phyloP scores from a whole-genome alignment of 1,140 invertebrate genomes.

The Neotoxoptera formosana region DNA sequence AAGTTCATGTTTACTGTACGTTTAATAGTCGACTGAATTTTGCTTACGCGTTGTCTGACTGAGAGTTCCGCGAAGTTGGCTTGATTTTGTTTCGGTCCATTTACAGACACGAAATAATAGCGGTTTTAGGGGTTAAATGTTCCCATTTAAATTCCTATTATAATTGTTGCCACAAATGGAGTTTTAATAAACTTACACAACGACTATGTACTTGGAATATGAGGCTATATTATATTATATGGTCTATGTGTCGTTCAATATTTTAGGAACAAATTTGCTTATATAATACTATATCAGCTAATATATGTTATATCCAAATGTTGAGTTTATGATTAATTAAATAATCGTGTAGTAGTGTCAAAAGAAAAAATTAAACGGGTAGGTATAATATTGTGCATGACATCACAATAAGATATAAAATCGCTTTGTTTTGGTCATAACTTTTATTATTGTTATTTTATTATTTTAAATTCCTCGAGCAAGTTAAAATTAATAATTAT shows the following conservation, averaged over 20 bases:
- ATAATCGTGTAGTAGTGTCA: neutral
- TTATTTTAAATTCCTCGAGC: slow-evolving; percentile 45
- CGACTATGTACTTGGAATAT: neutral
- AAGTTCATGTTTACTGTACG: neutral
- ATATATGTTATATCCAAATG: neutral
- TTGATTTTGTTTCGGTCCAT: slow-evolving; percentile 36
- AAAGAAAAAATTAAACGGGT: slow-evolving; percentile 26
- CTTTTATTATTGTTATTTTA: slow-evolving; percentile 52
- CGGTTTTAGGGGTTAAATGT: slow-evolving; percentile 27
- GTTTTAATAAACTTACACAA: slow-evolving; percentile 4
- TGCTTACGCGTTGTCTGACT: neutral
- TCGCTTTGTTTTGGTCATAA: slow-evolving; percentile 48
- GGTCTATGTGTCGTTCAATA: neutral
- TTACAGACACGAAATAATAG: slow-evolving; percentile 17
- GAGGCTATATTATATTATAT: neutral
- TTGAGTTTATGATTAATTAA: slow-evolving; percentile 34
- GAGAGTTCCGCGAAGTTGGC: neutral
- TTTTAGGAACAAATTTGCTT: neutral
- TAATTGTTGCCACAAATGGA: slow-evolving; percentile 1
- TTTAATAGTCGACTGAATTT: neutral
- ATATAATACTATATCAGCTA: neutral
- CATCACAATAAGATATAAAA: slow-evolving; percentile 51
- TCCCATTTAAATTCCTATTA: slow-evolving; percentile 32
- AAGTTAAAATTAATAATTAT: slow-evolving; percentile 57
- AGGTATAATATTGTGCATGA: slow-evolving; percentile 22